Percentiles rank a stretch among this genome's conserved stretches.
These are phyloP conservation scores for Psittacara wagleri DNA, from an alignment of 2,113 vertebrate species.

Conservation along the genomic window DNA sequence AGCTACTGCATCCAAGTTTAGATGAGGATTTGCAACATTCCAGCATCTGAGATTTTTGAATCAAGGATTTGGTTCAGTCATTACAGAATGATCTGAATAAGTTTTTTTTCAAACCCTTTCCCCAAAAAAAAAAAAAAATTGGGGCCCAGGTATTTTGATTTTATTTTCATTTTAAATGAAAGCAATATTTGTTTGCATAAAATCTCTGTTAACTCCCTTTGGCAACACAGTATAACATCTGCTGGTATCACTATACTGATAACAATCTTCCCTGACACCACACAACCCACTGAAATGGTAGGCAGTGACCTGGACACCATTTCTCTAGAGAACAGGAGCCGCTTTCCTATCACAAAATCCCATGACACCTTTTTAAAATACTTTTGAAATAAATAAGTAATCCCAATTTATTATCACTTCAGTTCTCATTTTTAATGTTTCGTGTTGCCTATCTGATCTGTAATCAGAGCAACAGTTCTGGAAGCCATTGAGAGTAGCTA, in stretches of 20 bases:
- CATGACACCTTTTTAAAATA: neutral
- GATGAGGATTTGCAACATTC: neutral
- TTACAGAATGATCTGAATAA: neutral
- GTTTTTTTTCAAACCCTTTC: neutral
- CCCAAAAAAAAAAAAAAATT: neutral
- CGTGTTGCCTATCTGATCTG: neutral
- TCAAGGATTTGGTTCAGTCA: neutral
- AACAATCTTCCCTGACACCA: neutral
- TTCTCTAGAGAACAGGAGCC: neutral
- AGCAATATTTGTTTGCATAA: neutral
- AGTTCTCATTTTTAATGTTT: neutral
- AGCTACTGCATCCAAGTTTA: fast-evolving
- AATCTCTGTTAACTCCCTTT: neutral
- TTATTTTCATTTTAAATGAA: neutral
- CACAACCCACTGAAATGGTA: neutral
- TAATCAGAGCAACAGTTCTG: neutral
- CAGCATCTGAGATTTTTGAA: neutral
- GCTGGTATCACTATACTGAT: neutral
- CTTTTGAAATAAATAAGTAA: neutral
- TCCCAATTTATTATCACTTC: neutral
- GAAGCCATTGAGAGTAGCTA: neutral
- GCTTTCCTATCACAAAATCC: neutral
- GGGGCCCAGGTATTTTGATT: neutral
- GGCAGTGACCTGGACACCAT: neutral
- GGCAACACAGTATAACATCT: neutral